Percentiles rank a stretch among this genome's conserved stretches.
Evolutionary conservation across 64 coral and sea anemone species (phyloP).

Genomic region (Platygyra sinensis): DNA sequence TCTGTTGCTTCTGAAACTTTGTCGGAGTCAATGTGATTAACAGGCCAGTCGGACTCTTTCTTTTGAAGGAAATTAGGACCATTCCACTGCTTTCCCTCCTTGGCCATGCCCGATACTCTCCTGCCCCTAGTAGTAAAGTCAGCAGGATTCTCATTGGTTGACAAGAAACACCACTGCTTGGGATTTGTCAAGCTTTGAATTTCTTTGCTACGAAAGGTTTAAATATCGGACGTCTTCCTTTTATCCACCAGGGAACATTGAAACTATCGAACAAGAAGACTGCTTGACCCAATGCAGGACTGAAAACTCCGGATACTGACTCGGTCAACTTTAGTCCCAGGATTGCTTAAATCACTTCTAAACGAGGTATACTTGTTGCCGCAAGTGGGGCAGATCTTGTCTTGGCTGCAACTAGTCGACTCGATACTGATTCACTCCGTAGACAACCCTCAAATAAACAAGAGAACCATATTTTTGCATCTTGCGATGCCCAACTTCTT

Average conservation of each 20-base stretch:
- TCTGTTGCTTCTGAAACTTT: too few species aligned
- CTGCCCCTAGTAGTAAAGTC: background rate
- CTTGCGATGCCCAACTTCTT: too few species aligned
- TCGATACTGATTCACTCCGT: background rate
- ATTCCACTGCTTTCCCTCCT: too few species aligned
- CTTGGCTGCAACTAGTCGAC: constrained; percentile 17
- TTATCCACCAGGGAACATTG: background rate
- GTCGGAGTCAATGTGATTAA: too few species aligned
- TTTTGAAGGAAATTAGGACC: background rate
- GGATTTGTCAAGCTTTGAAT: too few species aligned
- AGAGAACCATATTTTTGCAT: too few species aligned
- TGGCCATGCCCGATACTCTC: too few species aligned
- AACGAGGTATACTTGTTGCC: constrained; percentile 26
- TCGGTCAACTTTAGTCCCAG: constrained; percentile 19
- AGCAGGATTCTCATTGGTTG: constrained; percentile 2
- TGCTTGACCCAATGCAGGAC: background rate
- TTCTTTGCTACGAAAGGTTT: too few species aligned
- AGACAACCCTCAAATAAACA: background rate
- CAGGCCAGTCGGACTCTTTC: too few species aligned
- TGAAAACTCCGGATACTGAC: background rate
- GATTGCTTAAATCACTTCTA: constrained; percentile 34
- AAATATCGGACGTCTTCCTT: background rate
- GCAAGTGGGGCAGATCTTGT: constrained; percentile 12
- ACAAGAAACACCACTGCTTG: background rate
- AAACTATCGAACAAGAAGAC: constrained; percentile 12